A percentile compares a stretch with the other conserved stretches of the same genome.
Conservation (phyloP, 2,888 invertebrate genomes). For the Dynastes maya region DNA sequence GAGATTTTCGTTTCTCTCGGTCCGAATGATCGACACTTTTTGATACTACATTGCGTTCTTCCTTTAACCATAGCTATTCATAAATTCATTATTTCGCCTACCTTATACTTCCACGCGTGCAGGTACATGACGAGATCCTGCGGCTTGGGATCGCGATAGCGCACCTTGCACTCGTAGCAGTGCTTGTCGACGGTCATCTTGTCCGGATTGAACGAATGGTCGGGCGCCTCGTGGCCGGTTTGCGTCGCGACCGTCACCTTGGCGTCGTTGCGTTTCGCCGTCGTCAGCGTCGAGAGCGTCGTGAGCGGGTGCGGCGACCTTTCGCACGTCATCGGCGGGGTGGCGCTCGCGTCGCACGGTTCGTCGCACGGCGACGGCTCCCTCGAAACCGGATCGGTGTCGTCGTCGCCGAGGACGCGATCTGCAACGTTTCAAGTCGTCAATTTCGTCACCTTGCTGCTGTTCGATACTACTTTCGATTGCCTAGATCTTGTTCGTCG, state of each 20-base stretch:
- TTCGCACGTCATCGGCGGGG: slow-evolving; percentile 66
- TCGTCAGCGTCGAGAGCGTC: slow-evolving; percentile 58
- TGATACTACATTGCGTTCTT: too few species aligned
- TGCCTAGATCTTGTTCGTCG: too few species aligned
- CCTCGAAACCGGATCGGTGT: slow-evolving; percentile 77
- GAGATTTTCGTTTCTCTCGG: too few species aligned
- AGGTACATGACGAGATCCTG: slow-evolving; percentile 96
- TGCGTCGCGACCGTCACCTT: slow-evolving; percentile 88
- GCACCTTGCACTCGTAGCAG: slow-evolving; percentile 94
- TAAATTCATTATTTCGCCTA: slow-evolving; percentile 65
- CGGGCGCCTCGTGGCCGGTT: slow-evolving; percentile 85
- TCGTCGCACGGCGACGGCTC: slow-evolving; percentile 83
- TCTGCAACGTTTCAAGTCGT: slow-evolving; percentile 58
- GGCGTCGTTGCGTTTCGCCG: slow-evolving; percentile 49
- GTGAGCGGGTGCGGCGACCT: slow-evolving; percentile 63
- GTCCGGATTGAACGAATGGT: slow-evolving; percentile 78
- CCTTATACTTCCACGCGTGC: slow-evolving; percentile 95
- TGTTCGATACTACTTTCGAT: too few species aligned
- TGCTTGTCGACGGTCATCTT: slow-evolving; percentile 87
- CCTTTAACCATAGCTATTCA: too few species aligned
- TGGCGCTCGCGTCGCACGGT: slow-evolving; percentile 67
- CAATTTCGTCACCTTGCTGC: too few species aligned
- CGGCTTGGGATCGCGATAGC: slow-evolving; percentile 92
- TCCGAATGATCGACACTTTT: too few species aligned
- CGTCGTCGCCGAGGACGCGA: slow-evolving; percentile 74